Conservation (phyloP, 1,140 invertebrate genomes). For the Nephila pilipes region DNA sequence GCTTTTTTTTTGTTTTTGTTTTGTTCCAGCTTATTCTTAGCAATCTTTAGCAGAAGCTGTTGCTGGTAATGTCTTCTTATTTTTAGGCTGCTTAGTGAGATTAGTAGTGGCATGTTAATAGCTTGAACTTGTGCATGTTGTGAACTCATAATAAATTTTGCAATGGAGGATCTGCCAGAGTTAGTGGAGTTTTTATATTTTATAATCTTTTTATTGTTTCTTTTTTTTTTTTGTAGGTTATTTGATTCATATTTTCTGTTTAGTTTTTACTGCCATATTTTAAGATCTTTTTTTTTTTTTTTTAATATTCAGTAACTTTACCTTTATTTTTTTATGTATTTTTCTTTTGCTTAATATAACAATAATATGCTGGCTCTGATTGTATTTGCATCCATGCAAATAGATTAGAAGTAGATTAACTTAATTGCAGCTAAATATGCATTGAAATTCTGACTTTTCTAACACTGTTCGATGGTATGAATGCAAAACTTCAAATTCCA, state of each 20-base stretch:
- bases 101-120: slow-evolving; percentile 43
- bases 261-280: no score
- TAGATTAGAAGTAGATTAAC: no score
- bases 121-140: slow-evolving; percentile 39
- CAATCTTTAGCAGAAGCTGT: neutral
- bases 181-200: neutral
- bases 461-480: no score
- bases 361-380: no score
- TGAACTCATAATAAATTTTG: slow-evolving; percentile 30
- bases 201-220: neutral
- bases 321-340: no score
- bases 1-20: neutral
- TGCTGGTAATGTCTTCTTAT: neutral
- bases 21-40: neutral
- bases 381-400: no score
- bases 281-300: no score
- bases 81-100: neutral
- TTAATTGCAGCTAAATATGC: no score
- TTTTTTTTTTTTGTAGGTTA: neutral
- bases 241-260: neutral
- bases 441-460: no score
- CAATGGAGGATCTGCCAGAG: slow-evolving; percentile 62
- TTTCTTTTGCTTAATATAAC: no score
- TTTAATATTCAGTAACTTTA: no score
- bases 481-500: no score